These are phyloP conservation scores for Zosterops lateralis DNA, from an alignment of 2,113 vertebrate genomes.

Conservation along the genomic window DNA sequence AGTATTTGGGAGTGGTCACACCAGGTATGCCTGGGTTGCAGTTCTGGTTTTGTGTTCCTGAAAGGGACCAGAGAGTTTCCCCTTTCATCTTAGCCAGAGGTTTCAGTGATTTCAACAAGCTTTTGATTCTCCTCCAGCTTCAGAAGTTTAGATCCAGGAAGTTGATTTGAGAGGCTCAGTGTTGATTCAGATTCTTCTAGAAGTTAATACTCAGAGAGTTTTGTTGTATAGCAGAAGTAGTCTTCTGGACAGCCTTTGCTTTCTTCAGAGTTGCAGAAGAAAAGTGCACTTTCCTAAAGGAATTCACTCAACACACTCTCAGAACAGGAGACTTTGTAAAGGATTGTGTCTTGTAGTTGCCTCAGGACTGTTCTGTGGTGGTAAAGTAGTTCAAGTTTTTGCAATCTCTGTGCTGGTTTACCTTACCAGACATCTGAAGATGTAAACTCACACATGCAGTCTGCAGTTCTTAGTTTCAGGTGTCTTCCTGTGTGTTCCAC, in stretches of 20 bases:
- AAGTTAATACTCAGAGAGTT: neutral
- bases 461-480: neutral
- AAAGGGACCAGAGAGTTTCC: neutral
- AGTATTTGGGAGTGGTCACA: neutral
- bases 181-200: neutral
- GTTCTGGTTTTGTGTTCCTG: constrained; percentile 3
- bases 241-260: neutral
- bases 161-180: neutral
- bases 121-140: neutral
- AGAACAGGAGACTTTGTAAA: neutral
- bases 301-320: neutral
- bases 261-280: neutral
- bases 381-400: neutral
- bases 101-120: neutral
- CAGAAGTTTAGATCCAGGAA: neutral
- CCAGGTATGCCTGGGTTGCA: neutral
- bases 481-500: neutral
- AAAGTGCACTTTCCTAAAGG: neutral
- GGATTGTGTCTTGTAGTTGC: neutral
- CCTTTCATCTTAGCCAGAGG: neutral
- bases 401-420: neutral
- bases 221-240: neutral
- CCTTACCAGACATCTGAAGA: neutral
- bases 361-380: neutral
- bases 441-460: neutral